phyloP scores from a whole-genome alignment of 1,140 invertebrate species.

The Pomacea maculata region DNA sequence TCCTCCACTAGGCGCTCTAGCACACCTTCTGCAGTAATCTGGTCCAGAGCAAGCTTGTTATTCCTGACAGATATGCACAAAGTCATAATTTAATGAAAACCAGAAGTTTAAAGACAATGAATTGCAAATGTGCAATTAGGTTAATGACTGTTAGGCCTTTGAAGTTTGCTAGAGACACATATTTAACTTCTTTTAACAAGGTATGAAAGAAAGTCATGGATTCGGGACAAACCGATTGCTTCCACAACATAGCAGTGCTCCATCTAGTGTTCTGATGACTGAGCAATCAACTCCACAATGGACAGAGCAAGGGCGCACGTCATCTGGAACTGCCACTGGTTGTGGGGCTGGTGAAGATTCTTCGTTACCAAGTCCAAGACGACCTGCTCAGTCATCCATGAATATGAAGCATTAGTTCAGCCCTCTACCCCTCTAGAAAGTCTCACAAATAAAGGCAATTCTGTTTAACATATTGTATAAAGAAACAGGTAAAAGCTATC shows the following conservation, averaged over 20 bases:
- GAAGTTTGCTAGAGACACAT: background rate
- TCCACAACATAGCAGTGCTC: conserved; percentile 62
- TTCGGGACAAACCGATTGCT: conserved; percentile 61
- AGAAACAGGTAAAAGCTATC: too few relatives aligned
- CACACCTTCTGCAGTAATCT: conserved; percentile 38
- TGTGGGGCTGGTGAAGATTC: conserved; percentile 57
- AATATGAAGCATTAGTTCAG: too few relatives aligned
- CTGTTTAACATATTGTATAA: too few relatives aligned
- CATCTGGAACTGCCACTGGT: conserved; percentile 52
- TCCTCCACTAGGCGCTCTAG: conserved; percentile 55
- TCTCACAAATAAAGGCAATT: too few relatives aligned
- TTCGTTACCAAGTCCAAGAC: conserved; percentile 61
- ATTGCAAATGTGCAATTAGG: too few relatives aligned
- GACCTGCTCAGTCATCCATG: conserved; percentile 43
- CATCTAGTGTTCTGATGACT: conserved; percentile 61
- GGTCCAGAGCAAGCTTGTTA: conserved; percentile 64
- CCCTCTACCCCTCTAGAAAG: too few relatives aligned
- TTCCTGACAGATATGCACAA: conserved; percentile 42
- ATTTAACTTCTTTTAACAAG: background rate
- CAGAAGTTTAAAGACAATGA: too few relatives aligned
- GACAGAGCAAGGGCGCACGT: conserved; percentile 52
- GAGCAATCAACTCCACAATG: conserved; percentile 66
- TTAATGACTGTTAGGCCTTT: background rate
- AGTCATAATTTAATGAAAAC: too few relatives aligned
- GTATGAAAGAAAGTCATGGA: background rate